Percentiles rank a stretch among this genome's conserved stretches.
phyloP scores from a whole-genome alignment of 1,140 invertebrate species.

The Atta colombica region DNA sequence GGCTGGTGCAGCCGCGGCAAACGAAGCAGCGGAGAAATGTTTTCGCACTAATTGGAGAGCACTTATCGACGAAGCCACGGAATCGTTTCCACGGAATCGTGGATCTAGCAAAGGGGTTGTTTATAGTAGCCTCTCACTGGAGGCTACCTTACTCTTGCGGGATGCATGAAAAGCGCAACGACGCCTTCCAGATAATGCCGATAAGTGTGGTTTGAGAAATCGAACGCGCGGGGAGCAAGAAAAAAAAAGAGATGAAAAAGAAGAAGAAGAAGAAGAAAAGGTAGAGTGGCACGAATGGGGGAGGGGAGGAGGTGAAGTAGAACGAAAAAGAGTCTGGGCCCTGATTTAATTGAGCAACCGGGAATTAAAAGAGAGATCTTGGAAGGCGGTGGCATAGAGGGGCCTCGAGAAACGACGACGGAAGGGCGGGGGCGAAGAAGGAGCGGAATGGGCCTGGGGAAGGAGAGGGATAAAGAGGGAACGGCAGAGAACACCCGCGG shows the following conservation, averaged over 20 bases:
- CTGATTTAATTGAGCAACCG: constrained; percentile 84
- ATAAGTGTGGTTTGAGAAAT: constrained; percentile 73
- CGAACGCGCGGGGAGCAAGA: constrained; percentile 39
- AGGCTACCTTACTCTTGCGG: neutral
- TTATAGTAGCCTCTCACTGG: constrained; percentile 49
- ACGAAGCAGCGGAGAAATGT: constrained; percentile 78
- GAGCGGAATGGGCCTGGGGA: constrained; percentile 62
- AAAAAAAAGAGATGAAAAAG: constrained; percentile 62
- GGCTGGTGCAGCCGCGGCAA: constrained; percentile 67
- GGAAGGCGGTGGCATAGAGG: constrained; percentile 49
- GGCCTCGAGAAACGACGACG: constrained; percentile 21
- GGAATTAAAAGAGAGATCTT: constrained; percentile 77
- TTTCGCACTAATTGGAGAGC: constrained; percentile 83
- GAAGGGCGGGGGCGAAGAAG: constrained; percentile 58
- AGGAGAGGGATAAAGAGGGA: constrained; percentile 45
- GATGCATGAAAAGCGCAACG: constrained; percentile 82
- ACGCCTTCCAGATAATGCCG: constrained; percentile 81
- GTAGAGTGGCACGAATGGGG: too few relatives aligned
- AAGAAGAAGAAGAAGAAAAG: neutral
- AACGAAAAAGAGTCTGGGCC: constrained; percentile 68
- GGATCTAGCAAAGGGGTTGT: constrained; percentile 78
- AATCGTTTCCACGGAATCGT: constrained; percentile 85
- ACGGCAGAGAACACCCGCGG: constrained; percentile 70
- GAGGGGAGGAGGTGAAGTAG: neutral
- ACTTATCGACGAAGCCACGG: constrained; percentile 77